A percentile compares a stretch with the other conserved stretches of the same genome.
These are phyloP conservation scores for Lycopodina hypogea DNA, from an alignment of 37 sponge, comb jelly and placozoan species.

Conservation along the genomic window DNA sequence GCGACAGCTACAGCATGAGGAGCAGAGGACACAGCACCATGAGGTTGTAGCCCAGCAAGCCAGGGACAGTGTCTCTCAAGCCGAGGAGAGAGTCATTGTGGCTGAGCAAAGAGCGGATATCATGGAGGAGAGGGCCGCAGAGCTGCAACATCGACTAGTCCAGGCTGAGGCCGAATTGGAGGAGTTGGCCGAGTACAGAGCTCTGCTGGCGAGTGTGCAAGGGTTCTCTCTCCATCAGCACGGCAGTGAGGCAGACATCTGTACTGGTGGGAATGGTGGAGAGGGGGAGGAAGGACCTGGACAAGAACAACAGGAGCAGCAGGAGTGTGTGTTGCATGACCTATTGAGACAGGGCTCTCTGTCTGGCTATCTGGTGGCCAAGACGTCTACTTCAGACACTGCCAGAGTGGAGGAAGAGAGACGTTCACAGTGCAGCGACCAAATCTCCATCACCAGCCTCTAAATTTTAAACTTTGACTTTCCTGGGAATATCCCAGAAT, in stretches of 20 bases:
- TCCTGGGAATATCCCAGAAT: no score
- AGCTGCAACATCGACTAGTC: neutral
- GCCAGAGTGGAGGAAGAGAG: neutral
- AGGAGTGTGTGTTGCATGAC: neutral
- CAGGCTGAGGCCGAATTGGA: neutral
- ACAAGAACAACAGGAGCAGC: neutral
- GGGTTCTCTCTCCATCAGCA: neutral
- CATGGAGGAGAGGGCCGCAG: neutral
- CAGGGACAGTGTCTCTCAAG: neutral
- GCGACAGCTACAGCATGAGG: neutral
- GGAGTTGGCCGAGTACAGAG: slow-evolving; percentile 2
- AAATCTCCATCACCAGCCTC: neutral
- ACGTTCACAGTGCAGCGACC: neutral
- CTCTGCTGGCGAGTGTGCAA: neutral
- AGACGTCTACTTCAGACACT: neutral
- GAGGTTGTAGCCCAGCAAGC: neutral
- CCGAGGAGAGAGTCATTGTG: neutral
- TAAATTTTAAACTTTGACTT: no score
- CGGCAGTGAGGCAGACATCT: neutral
- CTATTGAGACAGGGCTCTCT: neutral
- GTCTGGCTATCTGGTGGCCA: neutral
- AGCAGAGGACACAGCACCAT: neutral
- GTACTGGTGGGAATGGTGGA: neutral
- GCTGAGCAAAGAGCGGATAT: neutral
- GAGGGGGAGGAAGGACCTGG: no score